Base-by-base conservation (phyloP, 2,797 vertebrate species). In the Streptopelia turtur region DNA sequence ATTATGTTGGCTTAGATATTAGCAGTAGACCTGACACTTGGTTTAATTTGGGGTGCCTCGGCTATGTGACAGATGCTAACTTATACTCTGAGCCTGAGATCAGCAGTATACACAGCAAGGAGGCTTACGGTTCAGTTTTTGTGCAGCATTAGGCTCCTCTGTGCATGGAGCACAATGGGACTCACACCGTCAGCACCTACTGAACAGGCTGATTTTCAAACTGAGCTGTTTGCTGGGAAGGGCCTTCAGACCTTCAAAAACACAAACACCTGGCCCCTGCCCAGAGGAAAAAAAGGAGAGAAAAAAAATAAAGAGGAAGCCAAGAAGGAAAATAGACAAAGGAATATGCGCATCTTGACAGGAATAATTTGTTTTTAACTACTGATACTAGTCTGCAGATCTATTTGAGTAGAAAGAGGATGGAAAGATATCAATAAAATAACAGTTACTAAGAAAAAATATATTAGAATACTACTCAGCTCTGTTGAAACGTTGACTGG, bases 381-480 rank as follows among this genome's bases (percentile, higher is more conserved):
- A 43, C 22, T 86, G 16, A 41, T 33, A 33, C 9, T 72, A 47
- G 24, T 56, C 33, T 66, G 7, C 81, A 72, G 23, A 15, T 77
- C 30, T 85, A 61, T 69, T 89, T 50, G 72, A 53, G 37, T 22
- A 77, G 45, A 85, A 15, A 68, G 53, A 65, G 23, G 27, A 10
- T 75, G 41, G 45, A 16, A 93, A 91, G 76, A 91, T 88, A 88
- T 63, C 84, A 3, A 18, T 56, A 92, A 66, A 63, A 64, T 79
- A 95, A 84, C n/a, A n/a, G 57, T 83, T 91, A 45, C 41, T 56
- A 76, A 55, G 31, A 89, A 87, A 79, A 86, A 86, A 87, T 60
- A 78, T 90, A 57, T 90, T 71, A 83, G n/a, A 71, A 92, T 94
- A 45, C 56, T 89, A 25, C 92, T 90, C 90, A 79, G n/a, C 64